Evolutionary conservation across 2,888 invertebrate species (phyloP), one percentile per base, ranked within the genome.

Genomic region (Camponotus fellah): DNA sequence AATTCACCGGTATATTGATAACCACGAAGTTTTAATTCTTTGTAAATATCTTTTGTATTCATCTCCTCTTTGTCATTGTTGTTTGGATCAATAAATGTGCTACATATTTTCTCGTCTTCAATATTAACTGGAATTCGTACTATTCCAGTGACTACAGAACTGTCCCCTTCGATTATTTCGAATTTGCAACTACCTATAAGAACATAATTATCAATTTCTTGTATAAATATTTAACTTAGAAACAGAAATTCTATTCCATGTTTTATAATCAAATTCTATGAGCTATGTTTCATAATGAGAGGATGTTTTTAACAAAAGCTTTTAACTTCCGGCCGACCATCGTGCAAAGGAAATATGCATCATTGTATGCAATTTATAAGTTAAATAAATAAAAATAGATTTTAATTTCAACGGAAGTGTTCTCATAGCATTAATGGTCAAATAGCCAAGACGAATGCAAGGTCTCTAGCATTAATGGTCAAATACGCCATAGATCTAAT

Each of bases 121-220:
- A 92, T 87, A 60, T 96, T 95, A 90, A 96, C 95, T 84, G 96
- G 96, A 6, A 96, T 95, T 76, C 96, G 96, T 72, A 97, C 96
- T 53, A 95, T 96, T 34, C 98, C 98, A 0, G 97, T 97, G 0
- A 97, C 97, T 43, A 98, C 96, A 0, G 97, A 96, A 0, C 96
- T 96, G 10, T 96, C 96, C 6, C 97, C 96, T 94, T 97, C 97
- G 0, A 97, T 96, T 65, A 97, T 96, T 96, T 97, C 91, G 40
- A 92, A 93, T 85, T 88, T 92, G 56, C 95, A 95, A 40, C 93
- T 43, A 0, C 12, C 43, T 43, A 43, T 43, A n/a, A 53, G 0
- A 53, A 53, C 17, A 5, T 5, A 0, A n/a, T 53, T 6, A 26
- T 26, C 26, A n/a, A 53, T 53, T n/a, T n/a, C n/a, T 17, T 8